Percentiles rank a stretch among this genome's conserved stretches.
phyloP scores from a whole-genome alignment of 2,797 vertebrate species.

The Sebastes kiyomatsui region DNA sequence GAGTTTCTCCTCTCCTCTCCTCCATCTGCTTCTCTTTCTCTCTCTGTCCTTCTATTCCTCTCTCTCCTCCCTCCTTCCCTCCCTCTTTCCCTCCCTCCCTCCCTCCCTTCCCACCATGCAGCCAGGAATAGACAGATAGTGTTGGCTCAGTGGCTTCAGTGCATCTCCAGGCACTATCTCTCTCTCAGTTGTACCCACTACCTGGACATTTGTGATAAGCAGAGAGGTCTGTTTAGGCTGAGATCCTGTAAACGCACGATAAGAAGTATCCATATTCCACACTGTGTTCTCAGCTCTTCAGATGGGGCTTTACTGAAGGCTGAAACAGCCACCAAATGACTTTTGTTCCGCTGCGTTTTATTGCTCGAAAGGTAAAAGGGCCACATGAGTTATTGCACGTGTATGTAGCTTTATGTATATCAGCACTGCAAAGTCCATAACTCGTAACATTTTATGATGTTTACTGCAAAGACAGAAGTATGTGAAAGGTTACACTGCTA shows the following conservation, averaged over 20 bases:
- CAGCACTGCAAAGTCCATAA: slow-evolving; percentile 12
- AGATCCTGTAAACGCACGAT: slow-evolving; percentile 63
- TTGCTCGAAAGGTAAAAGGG: slow-evolving; percentile 3
- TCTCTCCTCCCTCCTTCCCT: neutral
- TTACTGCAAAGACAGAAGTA: slow-evolving; percentile 2
- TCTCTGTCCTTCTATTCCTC: neutral
- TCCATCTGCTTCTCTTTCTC: slow-evolving; percentile 8
- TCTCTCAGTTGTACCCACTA: slow-evolving; percentile 52
- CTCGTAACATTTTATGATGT: slow-evolving; percentile 18
- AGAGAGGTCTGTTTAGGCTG: slow-evolving; percentile 52
- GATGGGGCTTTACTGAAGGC: slow-evolving; percentile 10
- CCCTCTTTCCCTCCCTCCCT: neutral
- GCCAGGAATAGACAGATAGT: slow-evolving; percentile 58
- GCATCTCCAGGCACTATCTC: slow-evolving; percentile 63
- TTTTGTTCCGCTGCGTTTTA: slow-evolving; percentile 14
- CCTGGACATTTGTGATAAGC: slow-evolving; percentile 73
- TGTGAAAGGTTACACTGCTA: slow-evolving; percentile 27
- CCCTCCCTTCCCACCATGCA: neutral
- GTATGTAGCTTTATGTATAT: slow-evolving; percentile 15
- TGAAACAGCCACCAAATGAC: neutral
- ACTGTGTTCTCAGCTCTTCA: slow-evolving; percentile 22
- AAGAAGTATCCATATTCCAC: slow-evolving; percentile 64
- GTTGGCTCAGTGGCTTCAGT: slow-evolving; percentile 62
- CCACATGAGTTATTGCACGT: slow-evolving; percentile 9
- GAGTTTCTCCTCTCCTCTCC: slow-evolving; percentile 20